A percentile compares a stretch with the other conserved stretches of the same genome.
These are phyloP conservation scores for Cheirogaleus major DNA, from an alignment of 2,797 vertebrate species.

Conservation along the genomic window DNA sequence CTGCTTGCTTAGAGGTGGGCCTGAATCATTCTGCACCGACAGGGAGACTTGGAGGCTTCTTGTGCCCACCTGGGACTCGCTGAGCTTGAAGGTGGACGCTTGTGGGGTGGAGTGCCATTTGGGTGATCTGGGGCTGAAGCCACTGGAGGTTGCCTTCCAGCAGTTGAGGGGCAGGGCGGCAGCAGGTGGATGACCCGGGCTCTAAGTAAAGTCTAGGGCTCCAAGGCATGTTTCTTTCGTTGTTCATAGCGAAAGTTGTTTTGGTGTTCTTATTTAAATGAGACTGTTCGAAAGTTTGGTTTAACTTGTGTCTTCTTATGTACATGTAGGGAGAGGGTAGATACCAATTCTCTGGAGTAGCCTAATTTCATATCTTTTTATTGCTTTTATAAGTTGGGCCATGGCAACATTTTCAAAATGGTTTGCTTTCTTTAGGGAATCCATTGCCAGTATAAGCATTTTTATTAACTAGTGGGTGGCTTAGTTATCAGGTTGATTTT, in stretches of 20 bases:
- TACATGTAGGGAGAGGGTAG: neutral
- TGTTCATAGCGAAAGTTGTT: neutral
- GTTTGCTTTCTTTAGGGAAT: conserved; percentile 38
- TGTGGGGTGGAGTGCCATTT: neutral
- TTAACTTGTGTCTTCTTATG: neutral
- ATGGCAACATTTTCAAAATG: neutral
- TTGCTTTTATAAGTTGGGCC: neutral
- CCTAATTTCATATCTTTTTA: neutral
- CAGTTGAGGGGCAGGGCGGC: neutral
- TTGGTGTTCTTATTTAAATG: neutral
- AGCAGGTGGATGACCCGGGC: neutral
- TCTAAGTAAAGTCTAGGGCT: neutral
- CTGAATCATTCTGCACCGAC: neutral
- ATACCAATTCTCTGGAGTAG: neutral
- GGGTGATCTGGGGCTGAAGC: neutral
- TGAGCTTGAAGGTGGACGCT: neutral
- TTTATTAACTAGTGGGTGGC: conserved; percentile 5
- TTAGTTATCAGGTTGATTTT: conserved; percentile 17
- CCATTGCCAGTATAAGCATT: conserved; percentile 38
- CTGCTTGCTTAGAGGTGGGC: neutral
- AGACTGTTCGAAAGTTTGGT: neutral
- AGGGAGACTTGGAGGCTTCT: neutral
- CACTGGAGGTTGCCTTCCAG: neutral
- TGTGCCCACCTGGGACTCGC: neutral
- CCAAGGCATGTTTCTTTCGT: neutral